Base-by-base conservation (phyloP, 1,140 invertebrate species). In the Diorhabda sublineata region DNA sequence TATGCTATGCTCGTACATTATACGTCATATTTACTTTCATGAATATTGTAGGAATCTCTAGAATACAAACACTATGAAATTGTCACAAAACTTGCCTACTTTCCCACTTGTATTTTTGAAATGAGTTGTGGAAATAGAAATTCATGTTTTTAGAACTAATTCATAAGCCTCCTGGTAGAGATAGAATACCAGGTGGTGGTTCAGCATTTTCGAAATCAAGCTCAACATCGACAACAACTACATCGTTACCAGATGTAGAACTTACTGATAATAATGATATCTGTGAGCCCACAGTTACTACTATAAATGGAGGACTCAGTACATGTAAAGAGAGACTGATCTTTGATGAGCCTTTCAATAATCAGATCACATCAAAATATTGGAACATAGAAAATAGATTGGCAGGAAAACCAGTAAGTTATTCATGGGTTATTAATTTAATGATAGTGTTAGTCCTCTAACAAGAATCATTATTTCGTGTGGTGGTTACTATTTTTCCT, bases 341-440 rank as follows among this genome's bases (percentile, higher is more conserved):
- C 71, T 84, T 81, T 69, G 63, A 76, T 59, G 80, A 82, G n/a
- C 66, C 76, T 43, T 82, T 81, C 64, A 64, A 69, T 42, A 69
- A 52, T 3, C 45, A 75, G 5, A 68, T 69, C 8, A 64, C 73
- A 62, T 69, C 75, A 6, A 79, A 82, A 69, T 60, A 63, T 58
- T 85, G 84, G 84, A 82, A 74, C 2, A 75, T 80, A 9, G 84
- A 85, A 74, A 75, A 81, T 45, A 82, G 78, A 72, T 84, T 85
- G 73, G 82, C 82, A 56, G 75, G 78, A 8, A 77, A 79, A 73
- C 84, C 74, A 26, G 71, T 80, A 66, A 71, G 64, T 72, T 26
- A 26, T 26, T 26, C 26, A 26, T 26, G 26, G 26, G 26, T 26
- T 26, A 26, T 26, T 26, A 26, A 26, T 26, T 26, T 2, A 26